phyloP scores from a whole-genome alignment of 2,113 vertebrate genomes.

The Phaetusa simplex region DNA sequence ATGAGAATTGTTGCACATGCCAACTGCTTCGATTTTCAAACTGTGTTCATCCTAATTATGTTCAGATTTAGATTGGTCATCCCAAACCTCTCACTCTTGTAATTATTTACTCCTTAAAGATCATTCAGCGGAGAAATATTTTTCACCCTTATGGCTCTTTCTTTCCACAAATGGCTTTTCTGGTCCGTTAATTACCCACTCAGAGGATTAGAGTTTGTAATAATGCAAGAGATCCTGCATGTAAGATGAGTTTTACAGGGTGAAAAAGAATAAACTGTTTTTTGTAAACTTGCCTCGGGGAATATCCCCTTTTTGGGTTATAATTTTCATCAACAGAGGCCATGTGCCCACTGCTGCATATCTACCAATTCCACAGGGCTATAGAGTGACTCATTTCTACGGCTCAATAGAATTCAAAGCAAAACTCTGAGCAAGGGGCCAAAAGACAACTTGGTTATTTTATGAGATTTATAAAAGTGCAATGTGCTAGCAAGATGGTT shows the following conservation, averaged over 20 bases:
- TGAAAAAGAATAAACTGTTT: constrained; percentile 64
- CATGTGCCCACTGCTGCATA: neutral
- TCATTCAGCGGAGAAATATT: constrained; percentile 77
- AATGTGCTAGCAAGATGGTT: neutral
- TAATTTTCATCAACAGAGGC: constrained; percentile 47
- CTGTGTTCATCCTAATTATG: constrained; percentile 76
- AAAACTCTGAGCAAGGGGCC: constrained; percentile 58
- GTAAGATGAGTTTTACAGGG: constrained; percentile 72
- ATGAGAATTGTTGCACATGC: constrained; percentile 72
- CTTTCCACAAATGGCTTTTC: constrained; percentile 79
- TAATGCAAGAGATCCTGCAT: constrained; percentile 69
- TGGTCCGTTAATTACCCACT: constrained; percentile 81
- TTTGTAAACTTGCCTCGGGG: constrained; percentile 55
- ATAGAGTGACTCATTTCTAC: constrained; percentile 57
- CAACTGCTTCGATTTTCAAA: constrained; percentile 71
- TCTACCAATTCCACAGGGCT: constrained; percentile 44
- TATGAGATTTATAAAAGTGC: neutral
- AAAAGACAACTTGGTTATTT: constrained; percentile 47
- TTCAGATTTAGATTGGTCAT: constrained; percentile 79
- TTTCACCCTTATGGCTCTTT: constrained; percentile 77
- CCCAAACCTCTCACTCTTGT: constrained; percentile 75
- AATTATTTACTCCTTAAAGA: constrained; percentile 86
- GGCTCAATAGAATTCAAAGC: constrained; percentile 52
- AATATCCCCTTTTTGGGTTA: constrained; percentile 47
- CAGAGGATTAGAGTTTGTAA: constrained; percentile 76